Percentiles rank a stretch among this genome's conserved stretches.
These are phyloP conservation scores for Uromys caudimaculatus DNA, from an alignment of 2,797 vertebrate genomes.

Conservation along the genomic window DNA sequence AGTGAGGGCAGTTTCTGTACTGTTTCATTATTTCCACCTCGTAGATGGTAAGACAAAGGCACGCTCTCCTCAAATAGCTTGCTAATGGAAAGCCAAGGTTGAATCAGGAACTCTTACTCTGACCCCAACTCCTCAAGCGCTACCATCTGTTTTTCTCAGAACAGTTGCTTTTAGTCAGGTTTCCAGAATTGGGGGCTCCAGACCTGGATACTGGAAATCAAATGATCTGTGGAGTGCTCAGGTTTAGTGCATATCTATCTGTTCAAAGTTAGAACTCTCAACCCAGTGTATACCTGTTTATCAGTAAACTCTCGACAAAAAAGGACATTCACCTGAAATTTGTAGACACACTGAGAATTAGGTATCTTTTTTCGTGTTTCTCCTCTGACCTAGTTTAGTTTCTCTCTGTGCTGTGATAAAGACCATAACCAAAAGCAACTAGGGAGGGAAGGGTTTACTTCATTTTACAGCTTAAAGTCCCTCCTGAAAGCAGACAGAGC, in stretches of 20 bases:
- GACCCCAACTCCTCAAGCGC: neutral
- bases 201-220: neutral
- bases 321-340: neutral
- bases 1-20: neutral
- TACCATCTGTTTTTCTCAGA: neutral
- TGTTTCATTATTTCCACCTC: neutral
- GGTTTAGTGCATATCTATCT: neutral
- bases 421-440: neutral
- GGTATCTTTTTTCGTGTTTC: neutral
- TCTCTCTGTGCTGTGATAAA: neutral
- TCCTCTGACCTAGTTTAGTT: neutral
- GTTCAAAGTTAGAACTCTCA: neutral
- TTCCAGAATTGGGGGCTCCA: neutral
- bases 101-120: neutral
- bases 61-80: neutral
- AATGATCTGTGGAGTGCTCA: neutral
- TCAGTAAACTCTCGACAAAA: neutral
- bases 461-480: neutral
- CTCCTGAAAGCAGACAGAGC: neutral
- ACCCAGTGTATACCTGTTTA: neutral
- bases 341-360: neutral
- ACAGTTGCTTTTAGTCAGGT: neutral
- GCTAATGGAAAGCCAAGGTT: neutral
- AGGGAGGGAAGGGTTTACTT: neutral
- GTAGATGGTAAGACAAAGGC: neutral